Conservation (phyloP, 2,888 invertebrate genomes). For the Phanerotoma sp. region DNA sequence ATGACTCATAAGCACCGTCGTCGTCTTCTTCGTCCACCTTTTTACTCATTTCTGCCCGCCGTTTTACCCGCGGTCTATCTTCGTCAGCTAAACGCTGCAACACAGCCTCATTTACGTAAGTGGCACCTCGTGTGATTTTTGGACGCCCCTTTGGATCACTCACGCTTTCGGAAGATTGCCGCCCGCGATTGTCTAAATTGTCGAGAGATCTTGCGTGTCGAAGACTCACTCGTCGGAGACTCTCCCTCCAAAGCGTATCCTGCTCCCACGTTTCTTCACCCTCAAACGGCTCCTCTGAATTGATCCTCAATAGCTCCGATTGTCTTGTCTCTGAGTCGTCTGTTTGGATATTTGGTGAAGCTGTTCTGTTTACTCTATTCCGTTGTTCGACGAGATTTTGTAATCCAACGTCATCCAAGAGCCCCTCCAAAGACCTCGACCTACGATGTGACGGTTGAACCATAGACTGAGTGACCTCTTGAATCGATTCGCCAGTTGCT, state of each 20-base stretch:
- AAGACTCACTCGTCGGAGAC: constrained; percentile 75
- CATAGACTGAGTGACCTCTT: constrained; percentile 20
- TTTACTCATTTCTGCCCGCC: constrained; percentile 18
- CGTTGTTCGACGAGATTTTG: constrained; percentile 48
- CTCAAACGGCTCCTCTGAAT: constrained; percentile 30
- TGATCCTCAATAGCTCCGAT: constrained; percentile 18
- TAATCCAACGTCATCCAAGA: constrained; percentile 60
- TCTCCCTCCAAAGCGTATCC: constrained; percentile 79
- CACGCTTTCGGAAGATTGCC: constrained; percentile 44
- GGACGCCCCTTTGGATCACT: constrained; percentile 42
- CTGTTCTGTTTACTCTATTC: constrained; percentile 35
- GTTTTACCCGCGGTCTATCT: constrained; percentile 28
- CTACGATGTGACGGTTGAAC: constrained; percentile 55
- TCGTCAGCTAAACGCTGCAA: constrained; percentile 58
- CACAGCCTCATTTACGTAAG: constrained; percentile 75
- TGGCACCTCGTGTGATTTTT: constrained; percentile 70
- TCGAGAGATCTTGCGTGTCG: constrained; percentile 82
- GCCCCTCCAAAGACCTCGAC: constrained; percentile 64
- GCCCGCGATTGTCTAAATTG: constrained; percentile 66
- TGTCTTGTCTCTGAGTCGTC: constrained; percentile 10
- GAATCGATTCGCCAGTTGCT: constrained; percentile 24
- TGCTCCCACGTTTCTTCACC: constrained; percentile 79
- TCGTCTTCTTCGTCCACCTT: constrained; percentile 59
- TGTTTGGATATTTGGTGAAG: constrained; percentile 26
- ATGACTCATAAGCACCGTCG: constrained; percentile 64